Percentiles rank a stretch among this genome's conserved stretches.
Evolutionary conservation across 2,888 invertebrate genomes (phyloP).

Genomic region (Melieria omissa): DNA sequence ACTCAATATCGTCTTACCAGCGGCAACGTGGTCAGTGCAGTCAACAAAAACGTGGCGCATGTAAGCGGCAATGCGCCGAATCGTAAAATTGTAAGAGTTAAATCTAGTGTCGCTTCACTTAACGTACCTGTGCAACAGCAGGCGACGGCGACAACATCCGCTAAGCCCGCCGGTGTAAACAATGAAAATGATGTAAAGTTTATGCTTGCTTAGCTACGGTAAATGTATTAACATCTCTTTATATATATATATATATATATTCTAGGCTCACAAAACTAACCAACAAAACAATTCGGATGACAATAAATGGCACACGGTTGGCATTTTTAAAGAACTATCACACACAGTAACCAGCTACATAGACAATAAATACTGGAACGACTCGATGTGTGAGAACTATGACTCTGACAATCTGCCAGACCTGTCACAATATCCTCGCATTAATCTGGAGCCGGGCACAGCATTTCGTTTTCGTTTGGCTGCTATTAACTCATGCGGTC

Average conservation of each 20-base stretch:
- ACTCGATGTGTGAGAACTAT: slow-evolving; percentile 33
- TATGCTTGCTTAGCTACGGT: neutral
- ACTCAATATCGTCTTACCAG: neutral
- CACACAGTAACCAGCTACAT: slow-evolving; percentile 47
- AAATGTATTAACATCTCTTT: too few relatives aligned
- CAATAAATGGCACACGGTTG: slow-evolving; percentile 53
- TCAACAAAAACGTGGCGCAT: neutral
- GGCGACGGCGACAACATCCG: neutral
- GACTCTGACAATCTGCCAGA: slow-evolving; percentile 46
- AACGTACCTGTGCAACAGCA: neutral
- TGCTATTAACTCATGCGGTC: slow-evolving; percentile 47
- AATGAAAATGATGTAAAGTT: neutral
- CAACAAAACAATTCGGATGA: too few relatives aligned
- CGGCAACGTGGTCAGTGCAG: neutral
- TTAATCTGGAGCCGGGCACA: slow-evolving; percentile 48
- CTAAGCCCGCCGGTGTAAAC: neutral
- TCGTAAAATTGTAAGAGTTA: neutral
- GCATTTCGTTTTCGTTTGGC: slow-evolving; percentile 50
- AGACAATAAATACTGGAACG: slow-evolving; percentile 45
- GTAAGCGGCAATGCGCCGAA: neutral
- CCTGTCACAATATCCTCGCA: slow-evolving; percentile 42
- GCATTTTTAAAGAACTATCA: slow-evolving; percentile 44
- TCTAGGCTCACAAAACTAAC: too few relatives aligned
- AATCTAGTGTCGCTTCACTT: neutral
- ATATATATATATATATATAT: too few relatives aligned